Percentiles rank a stretch among this genome's conserved stretches.
Evolutionary conservation across 2,797 vertebrate genomes (phyloP).

Genomic region (Halcyon leucocephala): DNA sequence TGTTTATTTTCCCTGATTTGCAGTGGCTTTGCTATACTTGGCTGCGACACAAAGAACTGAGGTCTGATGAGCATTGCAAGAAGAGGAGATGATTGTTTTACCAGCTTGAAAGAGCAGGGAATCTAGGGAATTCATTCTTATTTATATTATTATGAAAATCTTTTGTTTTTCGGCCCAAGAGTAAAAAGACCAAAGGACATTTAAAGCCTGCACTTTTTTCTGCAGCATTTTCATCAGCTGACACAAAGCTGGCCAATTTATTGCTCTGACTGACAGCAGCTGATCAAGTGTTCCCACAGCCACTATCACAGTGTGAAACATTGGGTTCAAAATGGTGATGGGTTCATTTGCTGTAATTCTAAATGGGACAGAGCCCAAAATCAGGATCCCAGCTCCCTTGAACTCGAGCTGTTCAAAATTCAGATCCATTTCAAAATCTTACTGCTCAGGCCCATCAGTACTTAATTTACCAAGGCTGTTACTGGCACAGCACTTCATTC

Average conservation of each 20-base stretch:
- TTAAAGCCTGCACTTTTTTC: constrained; percentile 45
- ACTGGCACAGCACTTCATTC: constrained; percentile 55
- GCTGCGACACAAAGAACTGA: constrained; percentile 15
- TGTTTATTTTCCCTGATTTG: constrained; percentile 53
- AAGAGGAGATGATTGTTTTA: constrained; percentile 48
- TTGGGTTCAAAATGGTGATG: constrained; percentile 73
- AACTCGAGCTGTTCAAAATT: constrained; percentile 62
- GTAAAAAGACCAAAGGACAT: constrained; percentile 38
- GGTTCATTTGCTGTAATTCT: constrained; percentile 68
- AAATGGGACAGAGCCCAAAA: constrained; percentile 64
- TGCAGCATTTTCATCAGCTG: constrained; percentile 56
- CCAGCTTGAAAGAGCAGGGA: constrained; percentile 30
- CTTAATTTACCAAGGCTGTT: constrained; percentile 66
- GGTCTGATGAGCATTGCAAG: constrained; percentile 40
- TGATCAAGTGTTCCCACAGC: constrained; percentile 67
- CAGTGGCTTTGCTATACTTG: constrained; percentile 54
- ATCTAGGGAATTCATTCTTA: constrained; percentile 44
- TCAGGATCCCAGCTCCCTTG: constrained; percentile 54
- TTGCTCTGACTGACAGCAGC: constrained; percentile 68
- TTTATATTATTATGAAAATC: constrained; percentile 28
- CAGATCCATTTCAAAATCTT: constrained; percentile 62
- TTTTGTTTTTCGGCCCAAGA: constrained; percentile 6
- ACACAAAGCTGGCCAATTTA: constrained; percentile 64
- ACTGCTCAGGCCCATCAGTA: constrained; percentile 38
- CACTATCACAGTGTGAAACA: constrained; percentile 66